Evolutionary conservation across 2,113 vertebrate species (phyloP), one percentile per base, ranked within the genome.

Genomic region (Phocoena sinus): DNA sequence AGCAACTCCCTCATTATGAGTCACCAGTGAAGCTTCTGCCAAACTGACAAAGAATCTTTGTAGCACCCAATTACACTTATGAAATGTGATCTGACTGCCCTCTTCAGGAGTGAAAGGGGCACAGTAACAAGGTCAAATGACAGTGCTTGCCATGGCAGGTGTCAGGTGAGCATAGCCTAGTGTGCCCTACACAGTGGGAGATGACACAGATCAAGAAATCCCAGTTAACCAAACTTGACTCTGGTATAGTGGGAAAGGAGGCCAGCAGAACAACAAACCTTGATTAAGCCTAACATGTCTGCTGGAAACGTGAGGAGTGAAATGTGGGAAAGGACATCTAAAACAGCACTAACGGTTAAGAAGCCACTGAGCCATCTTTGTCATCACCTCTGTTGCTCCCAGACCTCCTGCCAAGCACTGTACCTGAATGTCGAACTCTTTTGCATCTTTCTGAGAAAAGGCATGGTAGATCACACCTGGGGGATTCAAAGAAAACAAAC

Each of bases 361-460:
- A 67, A 36, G 68, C 17, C 56, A 84, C 2, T 0, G 4, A 63
- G 17, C 3, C 33, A 26, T 18, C 14, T 58, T 1, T 15, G 41
- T 13, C 62, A 60, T n/a, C 47, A 60, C 38, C 58, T 63, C 8
- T 47, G 31, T 1, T 26, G 38, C 58, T 90, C 76, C 62, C 56
- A 47, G 62, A 83, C 36, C 5, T 41, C 62, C 62, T 56, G 26
- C 41, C 41, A 80, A 53, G n/a, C 58, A 94, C 62, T 33, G 33
- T 98, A 98, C 98, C 98, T 98, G 84, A 62, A 98, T 3, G 62
- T 97, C 91, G 0, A 92, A 67, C 5, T 97, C 95, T 25, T 94
- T 60, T 1, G 96, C 97, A 63, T 98, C 98, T 38, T 98, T 89
- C 50, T 92, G 96, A 85, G 98, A 94, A 58, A 98, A 47, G 13